A percentile compares a stretch with the other conserved stretches of the same genome.
phyloP scores from a whole-genome alignment of 2,113 vertebrate genomes.

The Paratilapia polleni region DNA sequence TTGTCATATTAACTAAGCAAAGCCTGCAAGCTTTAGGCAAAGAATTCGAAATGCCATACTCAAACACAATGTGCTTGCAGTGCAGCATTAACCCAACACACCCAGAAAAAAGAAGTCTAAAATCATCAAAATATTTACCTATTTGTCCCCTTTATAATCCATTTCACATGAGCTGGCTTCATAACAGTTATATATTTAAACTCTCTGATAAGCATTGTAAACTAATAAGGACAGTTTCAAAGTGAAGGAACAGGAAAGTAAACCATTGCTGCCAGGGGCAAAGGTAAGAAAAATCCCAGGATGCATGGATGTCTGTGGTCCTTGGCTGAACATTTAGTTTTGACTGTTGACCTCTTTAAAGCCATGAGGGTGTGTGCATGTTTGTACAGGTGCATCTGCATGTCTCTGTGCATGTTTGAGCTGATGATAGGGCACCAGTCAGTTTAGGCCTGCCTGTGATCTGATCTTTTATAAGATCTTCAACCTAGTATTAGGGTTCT shows the following conservation, averaged over 20 bases:
- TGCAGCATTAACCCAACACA: neutral
- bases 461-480: slow-evolving; percentile 19
- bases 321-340: slow-evolving; percentile 52
- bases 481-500: neutral
- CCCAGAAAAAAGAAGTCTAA: neutral
- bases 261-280: neutral
- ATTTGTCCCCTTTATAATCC: neutral
- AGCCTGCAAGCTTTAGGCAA: neutral
- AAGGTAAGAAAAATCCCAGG: neutral
- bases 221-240: no score
- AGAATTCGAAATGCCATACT: neutral
- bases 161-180: no score
- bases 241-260: no score
- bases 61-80: neutral
- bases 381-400: slow-evolving; percentile 13
- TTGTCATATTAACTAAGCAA: neutral
- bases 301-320: neutral
- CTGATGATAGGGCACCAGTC: neutral
- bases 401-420: neutral
- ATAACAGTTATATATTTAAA: neutral
- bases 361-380: slow-evolving; percentile 8
- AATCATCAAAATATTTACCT: neutral
- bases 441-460: neutral
- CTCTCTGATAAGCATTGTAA: neutral
- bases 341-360: slow-evolving; percentile 18